Base-by-base conservation (phyloP, 2,888 invertebrate species). In the Phengaris alcon region DNA sequence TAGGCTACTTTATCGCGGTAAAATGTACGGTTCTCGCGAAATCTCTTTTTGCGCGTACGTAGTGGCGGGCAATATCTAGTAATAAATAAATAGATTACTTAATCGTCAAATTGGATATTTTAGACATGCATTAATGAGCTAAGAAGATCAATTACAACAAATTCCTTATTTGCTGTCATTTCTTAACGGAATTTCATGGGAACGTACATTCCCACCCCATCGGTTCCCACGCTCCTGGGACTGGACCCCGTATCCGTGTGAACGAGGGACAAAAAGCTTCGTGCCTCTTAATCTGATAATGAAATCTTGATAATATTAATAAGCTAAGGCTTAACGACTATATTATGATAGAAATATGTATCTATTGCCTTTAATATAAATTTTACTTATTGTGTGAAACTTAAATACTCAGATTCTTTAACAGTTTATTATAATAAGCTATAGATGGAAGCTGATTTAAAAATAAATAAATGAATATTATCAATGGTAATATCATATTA, bases 211-310 rank as follows among this genome's bases (percentile, higher is more conserved):
- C 72, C 72, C 52, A 72, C 72, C 72, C 72, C 54, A 54, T 13
- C 52, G 13, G 54, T 72, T 72, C 72, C 22, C 72, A 72, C 72
- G 72, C 12, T 35, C 48, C 69, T 12, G 9, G 6, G 48, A 9
- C 10, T 1, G 8, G 9, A 9, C 35, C 10, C 10, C 5, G n/a
- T 72, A 52, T 54, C 72, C 72, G 72, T 72, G 72, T 54, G 72
- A 54, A 52, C 35, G 0, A 22, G 72, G 72, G 72, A 52, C 35
- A 22, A 54, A 72, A 72, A 2, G 52, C 22, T 15, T 51, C 54
- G 22, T 54, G 72, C 13, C 52, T 22, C 44, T 10, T 10, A 1
- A 5, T 35, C 72, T 13, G 44, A 72, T 72, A 72, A 72, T 35
- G 72, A 35, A 48, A 46, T 52, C 15, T 55, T 12, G 64, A 35